Base-by-base conservation (phyloP, 2,113 vertebrate genomes). In the Oostethus manadensis region DNA sequence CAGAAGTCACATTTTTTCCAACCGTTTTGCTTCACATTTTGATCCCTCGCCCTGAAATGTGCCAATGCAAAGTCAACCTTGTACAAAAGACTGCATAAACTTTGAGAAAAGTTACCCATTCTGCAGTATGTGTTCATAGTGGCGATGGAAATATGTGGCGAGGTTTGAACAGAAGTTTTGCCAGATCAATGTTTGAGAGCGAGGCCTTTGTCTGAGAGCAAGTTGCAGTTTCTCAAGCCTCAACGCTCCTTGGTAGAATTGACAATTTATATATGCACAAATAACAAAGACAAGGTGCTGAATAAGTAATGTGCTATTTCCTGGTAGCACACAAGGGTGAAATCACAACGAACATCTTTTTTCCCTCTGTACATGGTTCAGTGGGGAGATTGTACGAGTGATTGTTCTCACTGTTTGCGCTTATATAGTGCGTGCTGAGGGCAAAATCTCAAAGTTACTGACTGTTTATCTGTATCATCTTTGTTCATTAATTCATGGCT, bases 401-500 rank as follows among this genome's bases (percentile, higher is more conserved):
- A 76, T 81, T 83, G 78, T 81, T 84, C 77, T 75, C 64, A 2
- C 51, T 68, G 77, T 83, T 69, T 81, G 78, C 59, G 74, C 63
- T 60, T 66, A 74, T 20, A 60, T 64, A 35, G 49, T 60, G 48
- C 23, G 60, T 76, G 66, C 55, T 62, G 51, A 51, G 73, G 71
- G 77, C 50, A 58, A 65, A 73, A 79, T 76, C 69, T 72, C 53
- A 46, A 82, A 68, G 70, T 70, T 78, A 69, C 74, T 78, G 72
- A 79, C 85, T 86, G 82, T 87, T 88, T 88, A 80, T 85, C 83
- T 62, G 76, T 77, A 81, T 84, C 70, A 78, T 76, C 85, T 88
- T 90, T 89, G 88, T 89, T 91, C 80, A 86, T 89, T 90, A 87
- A 88, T 90, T 90, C 84, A 90, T 88, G 68, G 58, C 21, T 77